A percentile compares a stretch with the other conserved stretches of the same genome.
Evolutionary conservation across 2,888 invertebrate species (phyloP).

Genomic region (Aphodius granarius): DNA sequence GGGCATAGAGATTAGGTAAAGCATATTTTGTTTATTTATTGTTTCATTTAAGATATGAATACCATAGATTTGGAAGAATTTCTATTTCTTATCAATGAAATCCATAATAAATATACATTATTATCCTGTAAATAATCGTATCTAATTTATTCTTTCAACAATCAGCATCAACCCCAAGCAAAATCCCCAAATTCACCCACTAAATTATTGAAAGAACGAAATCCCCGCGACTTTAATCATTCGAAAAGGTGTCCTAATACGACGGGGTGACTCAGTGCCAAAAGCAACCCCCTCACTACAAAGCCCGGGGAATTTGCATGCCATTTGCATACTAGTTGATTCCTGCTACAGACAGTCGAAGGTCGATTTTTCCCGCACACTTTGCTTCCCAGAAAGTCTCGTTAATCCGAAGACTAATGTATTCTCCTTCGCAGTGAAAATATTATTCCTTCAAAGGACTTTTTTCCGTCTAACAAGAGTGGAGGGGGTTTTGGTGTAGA

Average conservation of each 20-base stretch:
- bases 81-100: no score
- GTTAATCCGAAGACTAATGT: background rate
- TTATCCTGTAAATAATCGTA: no score
- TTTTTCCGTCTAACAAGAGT: background rate
- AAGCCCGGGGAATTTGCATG: conserved; percentile 31
- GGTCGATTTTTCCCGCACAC: background rate
- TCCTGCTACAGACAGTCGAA: conserved; percentile 31
- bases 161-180: background rate
- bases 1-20: no score
- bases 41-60: no score
- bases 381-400: background rate
- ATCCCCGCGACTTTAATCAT: background rate
- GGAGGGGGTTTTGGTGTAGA: background rate
- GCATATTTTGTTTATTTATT: no score
- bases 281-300: background rate
- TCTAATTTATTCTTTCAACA: background rate
- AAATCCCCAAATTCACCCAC: background rate
- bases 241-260: background rate
- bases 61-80: no score
- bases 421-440: background rate
- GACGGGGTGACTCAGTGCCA: background rate
- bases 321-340: conserved; percentile 35
- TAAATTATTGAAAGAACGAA: background rate
- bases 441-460: background rate
- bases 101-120: no score